phyloP scores from a whole-genome alignment of 35 echinoderm and acorn worm species.

The Lytechinus pictus region DNA sequence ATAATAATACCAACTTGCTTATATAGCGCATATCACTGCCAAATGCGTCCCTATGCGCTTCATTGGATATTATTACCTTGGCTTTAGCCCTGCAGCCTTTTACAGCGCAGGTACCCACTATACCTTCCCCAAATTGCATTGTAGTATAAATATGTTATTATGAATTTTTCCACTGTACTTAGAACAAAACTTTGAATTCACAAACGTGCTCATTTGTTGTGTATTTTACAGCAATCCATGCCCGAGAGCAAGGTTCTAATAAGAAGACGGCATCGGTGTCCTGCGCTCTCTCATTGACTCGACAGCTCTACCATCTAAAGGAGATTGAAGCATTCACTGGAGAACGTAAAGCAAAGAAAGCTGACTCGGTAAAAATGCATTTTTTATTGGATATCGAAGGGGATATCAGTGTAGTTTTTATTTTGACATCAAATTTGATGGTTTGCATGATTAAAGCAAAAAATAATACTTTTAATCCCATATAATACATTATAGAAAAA shows the following conservation, averaged over 20 bases:
- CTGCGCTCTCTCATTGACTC: constrained; percentile 87
- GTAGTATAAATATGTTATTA: not conserved
- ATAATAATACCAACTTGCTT: too few relatives aligned
- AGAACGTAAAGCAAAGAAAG: constrained; percentile 79
- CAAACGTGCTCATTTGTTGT: not conserved
- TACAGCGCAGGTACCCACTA: too few relatives aligned
- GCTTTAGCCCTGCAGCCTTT: too few relatives aligned
- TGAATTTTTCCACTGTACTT: not conserved
- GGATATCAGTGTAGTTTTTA: too few relatives aligned
- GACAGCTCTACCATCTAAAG: constrained; percentile 90
- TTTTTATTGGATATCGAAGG: not conserved
- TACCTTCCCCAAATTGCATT: too few relatives aligned
- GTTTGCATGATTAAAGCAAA: too few relatives aligned
- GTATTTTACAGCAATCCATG: constrained; percentile 74
- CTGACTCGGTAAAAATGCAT: constrained; percentile 60
- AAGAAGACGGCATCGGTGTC: constrained; percentile 95
- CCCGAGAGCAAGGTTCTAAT: constrained; percentile 93
- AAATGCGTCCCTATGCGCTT: too few relatives aligned
- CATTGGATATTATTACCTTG: too few relatives aligned
- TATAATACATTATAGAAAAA: too few relatives aligned
- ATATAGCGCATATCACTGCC: too few relatives aligned
- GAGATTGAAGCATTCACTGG: constrained; percentile 90
- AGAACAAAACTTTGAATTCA: not conserved
- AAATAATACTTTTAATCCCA: too few relatives aligned
- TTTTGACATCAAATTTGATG: too few relatives aligned